Conservation (phyloP, 2,888 invertebrate species). For the Leptogaster cylindrica region DNA sequence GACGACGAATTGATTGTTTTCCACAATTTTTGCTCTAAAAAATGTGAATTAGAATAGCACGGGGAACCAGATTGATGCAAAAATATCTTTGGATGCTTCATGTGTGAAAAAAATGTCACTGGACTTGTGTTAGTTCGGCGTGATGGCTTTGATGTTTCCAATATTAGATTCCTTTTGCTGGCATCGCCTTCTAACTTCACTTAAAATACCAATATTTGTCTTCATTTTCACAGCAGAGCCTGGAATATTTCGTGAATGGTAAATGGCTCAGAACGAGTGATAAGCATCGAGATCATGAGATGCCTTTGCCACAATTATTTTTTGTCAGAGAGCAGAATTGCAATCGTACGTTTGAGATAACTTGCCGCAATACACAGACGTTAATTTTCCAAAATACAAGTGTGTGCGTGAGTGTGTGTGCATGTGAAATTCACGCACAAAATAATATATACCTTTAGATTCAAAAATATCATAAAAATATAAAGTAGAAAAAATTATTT, state of each 20-base stretch:
- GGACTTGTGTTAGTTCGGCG: slow-evolving; percentile 28
- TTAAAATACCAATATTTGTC: slow-evolving; percentile 16
- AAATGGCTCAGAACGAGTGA: slow-evolving; percentile 15
- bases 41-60: too few relatives aligned
- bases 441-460: slow-evolving; percentile 11
- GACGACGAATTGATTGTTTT: slow-evolving; percentile 14
- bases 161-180: slow-evolving; percentile 18
- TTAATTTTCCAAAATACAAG: too few relatives aligned
- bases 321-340: too few relatives aligned
- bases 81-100: too few relatives aligned
- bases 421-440: slow-evolving; percentile 45
- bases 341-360: background rate
- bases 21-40: too few relatives aligned
- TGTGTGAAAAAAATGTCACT: too few relatives aligned
- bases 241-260: slow-evolving; percentile 14
- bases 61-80: too few relatives aligned
- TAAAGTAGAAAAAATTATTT: background rate
- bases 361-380: too few relatives aligned
- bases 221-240: slow-evolving; percentile 30
- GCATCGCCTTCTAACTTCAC: slow-evolving; percentile 15
- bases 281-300: slow-evolving; percentile 1
- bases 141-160: background rate
- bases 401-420: slow-evolving; percentile 42
- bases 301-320: background rate
- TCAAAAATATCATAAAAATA: slow-evolving; percentile 44